A percentile compares a stretch with the other conserved stretches of the same genome.
These are phyloP conservation scores for Drosophila neocordata DNA, from an alignment of 1,140 invertebrate species.

Conservation along the genomic window DNA sequence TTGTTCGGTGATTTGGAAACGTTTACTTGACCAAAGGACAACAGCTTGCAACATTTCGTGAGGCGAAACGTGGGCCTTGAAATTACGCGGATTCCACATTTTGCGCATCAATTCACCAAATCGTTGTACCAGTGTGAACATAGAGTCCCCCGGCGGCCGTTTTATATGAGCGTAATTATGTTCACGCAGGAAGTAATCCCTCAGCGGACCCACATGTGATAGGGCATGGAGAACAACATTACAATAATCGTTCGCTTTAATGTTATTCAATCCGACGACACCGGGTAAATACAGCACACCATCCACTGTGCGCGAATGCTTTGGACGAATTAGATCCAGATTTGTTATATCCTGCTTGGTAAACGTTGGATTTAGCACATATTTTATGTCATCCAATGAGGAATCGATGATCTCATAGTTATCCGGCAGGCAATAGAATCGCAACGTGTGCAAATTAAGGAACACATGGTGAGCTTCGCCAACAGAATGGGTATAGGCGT, in stretches of 20 bases:
- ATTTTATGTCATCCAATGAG: conserved; percentile 99
- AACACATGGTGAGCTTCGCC: conserved; percentile 99
- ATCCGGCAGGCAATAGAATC: conserved; percentile 99
- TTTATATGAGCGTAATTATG: conserved; percentile 95
- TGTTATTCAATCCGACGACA: conserved; percentile 99
- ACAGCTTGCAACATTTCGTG: conserved; percentile 99
- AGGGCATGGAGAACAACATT: conserved; percentile 99
- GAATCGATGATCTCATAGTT: conserved; percentile 99
- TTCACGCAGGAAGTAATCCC: conserved; percentile 97
- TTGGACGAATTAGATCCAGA: conserved; percentile 90
- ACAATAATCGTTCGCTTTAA: conserved; percentile 99
- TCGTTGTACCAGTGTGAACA: conserved; percentile 95
- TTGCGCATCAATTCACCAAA: conserved; percentile 99
- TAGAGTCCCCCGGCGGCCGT: conserved; percentile 95
- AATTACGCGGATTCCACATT: conserved; percentile 99
- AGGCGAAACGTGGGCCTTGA: conserved; percentile 99
- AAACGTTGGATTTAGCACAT: conserved; percentile 99
- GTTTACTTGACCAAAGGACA: conserved; percentile 98
- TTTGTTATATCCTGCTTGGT: conserved; percentile 88
- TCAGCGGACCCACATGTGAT: conserved; percentile 95
- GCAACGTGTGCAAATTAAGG: conserved; percentile 97
- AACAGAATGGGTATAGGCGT: conserved; percentile 99
- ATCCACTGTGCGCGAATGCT: conserved; percentile 97
- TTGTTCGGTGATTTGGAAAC: conserved; percentile 99
- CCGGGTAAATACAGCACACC: conserved; percentile 96